phyloP scores from a whole-genome alignment of 2,888 invertebrate genomes.

The Catotricha subobsoleta region DNA sequence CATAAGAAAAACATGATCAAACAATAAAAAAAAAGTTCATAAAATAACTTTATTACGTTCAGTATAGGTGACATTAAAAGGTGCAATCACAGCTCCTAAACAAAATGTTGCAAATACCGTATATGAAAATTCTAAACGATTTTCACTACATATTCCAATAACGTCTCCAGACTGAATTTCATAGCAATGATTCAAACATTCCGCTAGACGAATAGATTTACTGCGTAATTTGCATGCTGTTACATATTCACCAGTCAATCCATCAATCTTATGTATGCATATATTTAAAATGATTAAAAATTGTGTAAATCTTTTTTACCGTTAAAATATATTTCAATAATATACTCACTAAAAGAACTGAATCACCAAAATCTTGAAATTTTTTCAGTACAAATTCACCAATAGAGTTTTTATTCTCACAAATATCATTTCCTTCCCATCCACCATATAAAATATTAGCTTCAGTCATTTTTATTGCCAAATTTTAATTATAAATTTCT shows the following conservation, averaged over 20 bases:
- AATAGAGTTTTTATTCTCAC: slow-evolving; percentile 20
- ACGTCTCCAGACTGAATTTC: slow-evolving; percentile 33
- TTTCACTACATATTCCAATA: slow-evolving; percentile 38
- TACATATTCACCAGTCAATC: slow-evolving; percentile 19
- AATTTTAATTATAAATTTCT: no score
- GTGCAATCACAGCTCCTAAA: slow-evolving; percentile 36
- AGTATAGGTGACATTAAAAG: slow-evolving; percentile 39
- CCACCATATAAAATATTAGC: slow-evolving; percentile 3
- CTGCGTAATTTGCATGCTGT: slow-evolving; percentile 19
- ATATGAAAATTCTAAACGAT: slow-evolving; percentile 33
- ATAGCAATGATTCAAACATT: slow-evolving; percentile 24
- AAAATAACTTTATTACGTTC: slow-evolving; percentile 25
- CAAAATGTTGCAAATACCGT: slow-evolving; percentile 32
- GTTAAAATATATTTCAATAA: background rate
- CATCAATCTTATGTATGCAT: slow-evolving; percentile 19
- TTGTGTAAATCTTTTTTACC: background rate
- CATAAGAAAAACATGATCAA: no score
- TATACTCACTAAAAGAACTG: slow-evolving; percentile 31
- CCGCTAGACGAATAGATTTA: slow-evolving; percentile 20
- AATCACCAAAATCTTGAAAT: slow-evolving; percentile 33
- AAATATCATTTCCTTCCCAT: background rate
- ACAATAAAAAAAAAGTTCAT: no score
- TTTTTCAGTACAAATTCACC: slow-evolving; percentile 37
- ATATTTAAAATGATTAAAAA: background rate
- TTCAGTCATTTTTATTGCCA: no score